phyloP scores from a whole-genome alignment of 2,888 invertebrate genomes.

The Drosophila ustulata region DNA sequence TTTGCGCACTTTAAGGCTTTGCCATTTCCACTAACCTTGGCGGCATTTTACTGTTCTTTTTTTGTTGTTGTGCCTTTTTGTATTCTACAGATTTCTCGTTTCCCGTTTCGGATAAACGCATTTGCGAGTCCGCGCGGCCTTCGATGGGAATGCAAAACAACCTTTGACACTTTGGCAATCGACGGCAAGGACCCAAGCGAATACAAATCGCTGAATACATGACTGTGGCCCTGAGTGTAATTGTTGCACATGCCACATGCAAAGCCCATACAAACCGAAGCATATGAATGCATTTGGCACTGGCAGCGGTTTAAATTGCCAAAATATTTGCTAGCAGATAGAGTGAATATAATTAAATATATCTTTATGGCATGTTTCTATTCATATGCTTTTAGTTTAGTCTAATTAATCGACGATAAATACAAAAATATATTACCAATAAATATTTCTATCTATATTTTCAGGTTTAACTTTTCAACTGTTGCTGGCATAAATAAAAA shows the following conservation, averaged over 20 bases:
- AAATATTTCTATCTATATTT: too few species aligned
- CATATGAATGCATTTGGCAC: constrained; percentile 29
- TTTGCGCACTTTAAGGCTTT: constrained; percentile 65
- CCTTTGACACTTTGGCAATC: constrained; percentile 74
- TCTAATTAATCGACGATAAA: too few species aligned
- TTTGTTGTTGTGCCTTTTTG: constrained; percentile 13
- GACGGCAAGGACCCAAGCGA: constrained; percentile 29
- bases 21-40: constrained; percentile 64
- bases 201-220: constrained; percentile 6
- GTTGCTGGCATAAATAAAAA: too few species aligned
- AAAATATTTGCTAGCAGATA: not conserved
- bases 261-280: not conserved
- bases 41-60: constrained; percentile 23
- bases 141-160: constrained; percentile 59
- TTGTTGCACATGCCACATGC: constrained; percentile 37
- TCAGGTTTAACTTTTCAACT: too few species aligned
- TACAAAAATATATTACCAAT: too few species aligned
- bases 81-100: constrained; percentile 39
- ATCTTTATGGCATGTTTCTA: too few species aligned
- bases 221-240: constrained; percentile 29
- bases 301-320: not conserved
- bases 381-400: too few species aligned
- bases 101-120: constrained; percentile 74
- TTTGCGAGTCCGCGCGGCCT: constrained; percentile 59
- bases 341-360: not conserved